Base-by-base conservation (phyloP, 37 sponge, comb jelly and placozoan genomes). In the Lycopodina hypogea region DNA sequence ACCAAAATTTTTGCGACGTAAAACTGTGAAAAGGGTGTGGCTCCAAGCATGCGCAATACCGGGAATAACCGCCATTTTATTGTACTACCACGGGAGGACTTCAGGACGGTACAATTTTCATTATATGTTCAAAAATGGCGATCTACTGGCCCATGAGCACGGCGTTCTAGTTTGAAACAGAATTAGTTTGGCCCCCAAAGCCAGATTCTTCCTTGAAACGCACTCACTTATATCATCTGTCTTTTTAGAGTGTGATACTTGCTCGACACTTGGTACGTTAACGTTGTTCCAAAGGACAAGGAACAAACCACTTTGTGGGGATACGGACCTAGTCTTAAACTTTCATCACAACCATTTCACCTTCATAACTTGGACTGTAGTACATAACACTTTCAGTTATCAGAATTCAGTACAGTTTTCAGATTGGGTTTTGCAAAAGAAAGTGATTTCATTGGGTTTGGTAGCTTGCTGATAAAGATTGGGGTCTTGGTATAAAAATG, bases 181-280 rank as follows among this genome's bases (percentile, higher is more conserved):
- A 65, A n/a, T 65, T 34, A 33, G 32, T 45, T 45, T 30, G 30
- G 66, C 33, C 66, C 66, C 32, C 26, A 65, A 65, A 11, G 35
- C 66, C 32, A 34, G 18, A 33, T 24, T 65, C 66, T 65, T 65
- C 33, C 66, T 65, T 65, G 66, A 65, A 65, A 65, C 66, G 30
- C 66, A 65, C 34, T 65, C 66, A 65, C 34, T 65, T 65, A 32
- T 65, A 34, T 65, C 66, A 60, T 60, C 66, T 4, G 59, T 24
- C 26, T 34, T 9, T 45, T n/a, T n/a, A n/a, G n/a, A 45, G 48
- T 12, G 48, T 45, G 48, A 45, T 9, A 45, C 4, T 45, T 45
- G 48, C 48, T 45, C 48, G 48, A 45, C 48, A 45, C 48, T 45
- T 45, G 48, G 48, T 45, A 45, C 48, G 48, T 4, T 45, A 45